Evolutionary conservation across 1,140 invertebrate genomes (phyloP).

Genomic region (Sarcophaga bullata): DNA sequence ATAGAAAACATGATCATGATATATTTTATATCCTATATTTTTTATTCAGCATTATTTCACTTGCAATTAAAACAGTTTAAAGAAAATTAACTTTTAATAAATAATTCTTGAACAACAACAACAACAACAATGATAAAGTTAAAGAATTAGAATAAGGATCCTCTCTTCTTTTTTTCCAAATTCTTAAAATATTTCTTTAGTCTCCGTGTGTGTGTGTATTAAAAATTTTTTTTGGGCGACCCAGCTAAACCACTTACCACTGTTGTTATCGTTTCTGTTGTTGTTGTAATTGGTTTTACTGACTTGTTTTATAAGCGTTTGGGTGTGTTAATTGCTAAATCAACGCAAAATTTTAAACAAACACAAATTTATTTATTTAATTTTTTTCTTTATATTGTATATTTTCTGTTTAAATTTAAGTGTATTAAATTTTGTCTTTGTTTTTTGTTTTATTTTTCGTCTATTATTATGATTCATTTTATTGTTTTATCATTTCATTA

Average conservation of each 20-base stretch:
- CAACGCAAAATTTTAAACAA: not conserved
- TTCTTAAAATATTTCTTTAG: too few relatives aligned
- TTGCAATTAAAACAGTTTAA: too few relatives aligned
- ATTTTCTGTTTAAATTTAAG: not conserved
- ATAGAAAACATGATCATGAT: too few relatives aligned
- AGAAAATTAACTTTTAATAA: too few relatives aligned
- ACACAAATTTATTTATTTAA: not conserved
- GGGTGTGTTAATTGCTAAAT: not conserved
- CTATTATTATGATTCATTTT: not conserved
- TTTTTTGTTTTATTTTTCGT: not conserved
- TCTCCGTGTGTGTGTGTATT: not conserved
- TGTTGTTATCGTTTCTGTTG: not conserved
- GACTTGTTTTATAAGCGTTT: not conserved
- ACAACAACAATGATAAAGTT: too few relatives aligned
- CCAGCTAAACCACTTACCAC: not conserved
- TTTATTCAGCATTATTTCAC: too few relatives aligned
- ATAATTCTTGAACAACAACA: too few relatives aligned
- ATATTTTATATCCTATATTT: too few relatives aligned
- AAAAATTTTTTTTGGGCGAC: not conserved
- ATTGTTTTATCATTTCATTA: not conserved
- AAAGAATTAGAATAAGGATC: too few relatives aligned
- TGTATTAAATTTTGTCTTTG: not conserved
- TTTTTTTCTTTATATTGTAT: too few relatives aligned
- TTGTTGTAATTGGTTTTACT: too few relatives aligned
- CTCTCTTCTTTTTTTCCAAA: too few relatives aligned